Evolutionary conservation across 2,113 vertebrate species (phyloP).

Genomic region (Albula glossodonta): DNA sequence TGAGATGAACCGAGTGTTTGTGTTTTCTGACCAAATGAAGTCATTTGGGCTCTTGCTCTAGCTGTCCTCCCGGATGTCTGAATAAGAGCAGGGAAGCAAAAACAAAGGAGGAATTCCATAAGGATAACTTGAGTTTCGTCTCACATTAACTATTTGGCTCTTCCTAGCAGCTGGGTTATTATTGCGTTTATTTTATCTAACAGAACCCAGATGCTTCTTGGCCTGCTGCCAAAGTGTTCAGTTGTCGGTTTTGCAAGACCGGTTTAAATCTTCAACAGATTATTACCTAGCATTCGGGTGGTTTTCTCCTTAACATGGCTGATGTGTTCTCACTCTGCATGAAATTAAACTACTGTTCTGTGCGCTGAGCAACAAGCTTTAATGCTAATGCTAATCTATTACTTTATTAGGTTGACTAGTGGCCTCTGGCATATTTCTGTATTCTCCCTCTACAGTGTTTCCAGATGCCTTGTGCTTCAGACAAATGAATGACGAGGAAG

Average conservation of each 20-base stretch:
- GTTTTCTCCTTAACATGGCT: not conserved
- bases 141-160: not conserved
- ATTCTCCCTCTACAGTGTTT: not conserved
- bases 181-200: not conserved
- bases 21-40: not conserved
- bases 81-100: not conserved
- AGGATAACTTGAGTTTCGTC: not conserved
- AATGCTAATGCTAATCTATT: not conserved
- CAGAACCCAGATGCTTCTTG: not conserved
- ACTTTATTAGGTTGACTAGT: not conserved
- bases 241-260: not conserved
- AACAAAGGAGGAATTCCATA: not conserved
- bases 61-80: not conserved
- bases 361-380: not conserved
- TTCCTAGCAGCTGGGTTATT: not conserved
- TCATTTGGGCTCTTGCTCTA: not conserved
- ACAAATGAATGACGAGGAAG: not conserved
- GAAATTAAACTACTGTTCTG: not conserved
- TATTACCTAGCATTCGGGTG: not conserved
- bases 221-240: not conserved
- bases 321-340: not conserved
- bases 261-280: not conserved
- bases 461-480: not conserved
- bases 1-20: not conserved
- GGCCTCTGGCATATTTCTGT: not conserved